Evolutionary conservation across 2,888 invertebrate species (phyloP).

Genomic region (Aphrophora alni): DNA sequence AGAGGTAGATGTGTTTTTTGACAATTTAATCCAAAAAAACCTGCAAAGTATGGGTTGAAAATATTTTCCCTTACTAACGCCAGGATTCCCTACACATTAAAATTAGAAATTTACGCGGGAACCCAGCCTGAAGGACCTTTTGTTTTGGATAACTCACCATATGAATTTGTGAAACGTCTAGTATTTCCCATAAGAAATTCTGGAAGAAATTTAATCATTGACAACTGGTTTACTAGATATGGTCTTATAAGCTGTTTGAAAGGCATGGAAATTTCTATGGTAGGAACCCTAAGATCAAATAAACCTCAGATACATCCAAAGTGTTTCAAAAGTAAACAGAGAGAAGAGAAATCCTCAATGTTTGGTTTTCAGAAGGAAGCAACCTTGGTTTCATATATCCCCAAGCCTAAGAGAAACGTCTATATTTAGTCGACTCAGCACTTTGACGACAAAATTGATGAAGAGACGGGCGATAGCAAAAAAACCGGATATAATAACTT

Average conservation of each 20-base stretch:
- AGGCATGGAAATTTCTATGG: background rate
- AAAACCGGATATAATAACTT: too few relatives aligned
- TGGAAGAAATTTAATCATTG: too few relatives aligned
- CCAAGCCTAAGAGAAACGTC: background rate
- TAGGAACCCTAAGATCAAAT: background rate
- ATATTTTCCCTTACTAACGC: slow-evolving; percentile 49
- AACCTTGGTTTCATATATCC: background rate
- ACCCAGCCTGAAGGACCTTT: slow-evolving; percentile 41
- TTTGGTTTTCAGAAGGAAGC: slow-evolving; percentile 11
- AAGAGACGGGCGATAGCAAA: background rate
- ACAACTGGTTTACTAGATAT: slow-evolving; percentile 3
- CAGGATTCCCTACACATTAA: slow-evolving; percentile 39
- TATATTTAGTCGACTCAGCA: background rate
- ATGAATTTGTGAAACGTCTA: slow-evolving; percentile 41
- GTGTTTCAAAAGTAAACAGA: slow-evolving; percentile 8
- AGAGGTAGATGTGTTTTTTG: slow-evolving; percentile 49
- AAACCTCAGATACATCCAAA: background rate
- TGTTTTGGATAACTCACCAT: slow-evolving; percentile 31
- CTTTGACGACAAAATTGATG: slow-evolving; percentile 11
- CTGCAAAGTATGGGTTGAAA: slow-evolving; percentile 52
- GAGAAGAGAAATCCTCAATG: slow-evolving; percentile 9
- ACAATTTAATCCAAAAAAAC: slow-evolving; percentile 52
- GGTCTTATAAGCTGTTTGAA: background rate
- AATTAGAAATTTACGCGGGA: slow-evolving; percentile 43
- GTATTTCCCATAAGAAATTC: slow-evolving; percentile 28